A percentile compares a stretch with the other conserved stretches of the same genome.
These are phyloP conservation scores for Leptodactylus fuscus DNA, from an alignment of 2,113 vertebrate genomes.

Conservation along the genomic window DNA sequence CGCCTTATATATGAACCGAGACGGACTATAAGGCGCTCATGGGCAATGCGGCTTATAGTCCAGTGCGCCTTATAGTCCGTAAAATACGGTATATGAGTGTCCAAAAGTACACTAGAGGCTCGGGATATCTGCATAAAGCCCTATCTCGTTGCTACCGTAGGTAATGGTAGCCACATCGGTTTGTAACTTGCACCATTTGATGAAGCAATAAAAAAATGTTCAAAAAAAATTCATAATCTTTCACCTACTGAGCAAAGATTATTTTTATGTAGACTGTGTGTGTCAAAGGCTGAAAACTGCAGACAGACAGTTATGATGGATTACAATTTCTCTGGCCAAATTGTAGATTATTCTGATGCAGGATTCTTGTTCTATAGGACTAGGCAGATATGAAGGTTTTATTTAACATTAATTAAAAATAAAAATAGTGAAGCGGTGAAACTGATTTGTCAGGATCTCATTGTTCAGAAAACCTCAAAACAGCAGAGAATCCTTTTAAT, in stretches of 20 bases:
- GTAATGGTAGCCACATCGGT: not conserved
- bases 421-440: too few species aligned
- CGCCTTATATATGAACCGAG: too few species aligned
- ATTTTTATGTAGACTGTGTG: too few species aligned
- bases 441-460: not conserved
- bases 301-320: not conserved
- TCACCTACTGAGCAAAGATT: slow-evolving; percentile 6
- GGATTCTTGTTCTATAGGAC: not conserved
- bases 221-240: not conserved
- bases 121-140: not conserved
- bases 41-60: too few species aligned
- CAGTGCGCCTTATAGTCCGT: too few species aligned
- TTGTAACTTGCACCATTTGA: not conserved
- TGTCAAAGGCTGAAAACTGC: not conserved
- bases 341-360: not conserved
- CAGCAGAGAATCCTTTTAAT: too few species aligned
- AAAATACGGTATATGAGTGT: too few species aligned
- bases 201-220: not conserved
- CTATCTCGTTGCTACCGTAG: not conserved
- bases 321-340: not conserved
- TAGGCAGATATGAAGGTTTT: too few species aligned
- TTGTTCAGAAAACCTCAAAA: not conserved
- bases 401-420: too few species aligned
- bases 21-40: too few species aligned
- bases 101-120: too few species aligned